Base-by-base conservation (phyloP, 2,113 vertebrate genomes). In the Xenopus laevis region DNA sequence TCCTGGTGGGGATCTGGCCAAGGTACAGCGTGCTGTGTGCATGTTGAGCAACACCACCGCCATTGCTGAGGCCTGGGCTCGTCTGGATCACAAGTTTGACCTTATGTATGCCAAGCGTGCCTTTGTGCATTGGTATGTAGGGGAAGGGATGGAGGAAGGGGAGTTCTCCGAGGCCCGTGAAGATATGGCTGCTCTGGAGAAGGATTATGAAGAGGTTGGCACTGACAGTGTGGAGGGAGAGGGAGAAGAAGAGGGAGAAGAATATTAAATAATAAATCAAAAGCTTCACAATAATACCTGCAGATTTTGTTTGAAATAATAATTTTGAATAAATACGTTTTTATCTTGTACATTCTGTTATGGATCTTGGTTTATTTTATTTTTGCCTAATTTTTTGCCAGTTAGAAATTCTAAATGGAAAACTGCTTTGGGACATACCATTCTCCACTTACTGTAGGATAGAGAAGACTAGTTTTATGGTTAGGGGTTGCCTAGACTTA, bases 91-190 rank as follows among this genome's bases (percentile, higher is more conserved):
- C 86, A 93, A 93, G 83, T 93, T 93, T 23, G 92, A 95, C 80
- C 88, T 93, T 74, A 93, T 93, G 92, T 92, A 93, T 4, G 92
- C 92, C 87, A 94, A 93, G 85, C 88, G 91, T 78, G 92, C 91
- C 81, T 94, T 94, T 68, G 91, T 93, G 53, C 92, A 93, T 85
- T 94, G 91, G 91, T 92, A 91, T 53, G 89, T 93, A 67, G 91
- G 92, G 0, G 91, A 94, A 83, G 92, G 92, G 15, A 93, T 93
- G 91, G 92, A 94, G 82, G 91, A 92, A 77, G 91, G 91, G 53
- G 91, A 95, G 83, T 94, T 95, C 85, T 95, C 91, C 2, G 93
- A 94, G 84, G 93, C 92, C 66, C 90, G 91, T 79, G 93, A 94
- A 74, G 94, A 95, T 10, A 94, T 94, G 92, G 94, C 91, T 17